These are phyloP conservation scores for Agonum fuliginosum DNA, from an alignment of 2,888 invertebrate species.

Conservation along the genomic window DNA sequence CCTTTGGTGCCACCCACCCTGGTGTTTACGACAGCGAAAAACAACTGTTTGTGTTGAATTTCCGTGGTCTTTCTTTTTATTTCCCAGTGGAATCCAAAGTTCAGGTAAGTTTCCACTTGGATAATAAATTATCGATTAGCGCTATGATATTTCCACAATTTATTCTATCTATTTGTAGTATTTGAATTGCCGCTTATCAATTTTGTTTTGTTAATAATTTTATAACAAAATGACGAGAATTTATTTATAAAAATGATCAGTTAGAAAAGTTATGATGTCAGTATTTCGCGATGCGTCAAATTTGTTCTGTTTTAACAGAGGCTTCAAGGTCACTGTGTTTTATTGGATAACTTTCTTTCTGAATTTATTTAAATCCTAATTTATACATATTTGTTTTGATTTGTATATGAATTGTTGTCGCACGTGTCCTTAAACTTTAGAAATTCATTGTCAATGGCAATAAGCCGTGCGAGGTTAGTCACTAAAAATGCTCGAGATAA, in stretches of 20 bases:
- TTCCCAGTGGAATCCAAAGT: conserved; percentile 96
- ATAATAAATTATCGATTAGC: not conserved
- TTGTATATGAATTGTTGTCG: conserved; percentile 5
- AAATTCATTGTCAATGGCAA: conserved; percentile 37
- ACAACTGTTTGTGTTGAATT: conserved; percentile 96
- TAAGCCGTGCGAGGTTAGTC: conserved; percentile 5
- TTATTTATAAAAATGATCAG: conserved; percentile 41
- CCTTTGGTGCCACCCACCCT: conserved; percentile 99
- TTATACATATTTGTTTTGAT: conserved; percentile 36
- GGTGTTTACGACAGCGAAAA: conserved; percentile 97
- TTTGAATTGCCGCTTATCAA: not conserved
- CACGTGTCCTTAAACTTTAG: conserved; percentile 32
- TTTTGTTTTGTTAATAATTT: not conserved
- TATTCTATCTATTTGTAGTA: not conserved
- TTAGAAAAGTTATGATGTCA: conserved; percentile 29
- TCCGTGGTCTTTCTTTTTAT: conserved; percentile 96
- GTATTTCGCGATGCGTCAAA: conserved; percentile 11
- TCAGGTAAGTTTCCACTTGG: conserved; percentile 70
- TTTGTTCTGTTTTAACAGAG: conserved; percentile 37
- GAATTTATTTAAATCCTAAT: conserved; percentile 4
- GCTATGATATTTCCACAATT: not conserved
- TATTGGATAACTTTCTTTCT: conserved; percentile 21
- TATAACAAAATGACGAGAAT: conserved; percentile 9
- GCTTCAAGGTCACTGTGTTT: conserved; percentile 11
- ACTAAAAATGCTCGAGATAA: conserved; percentile 8